Conservation (phyloP, 2,797 vertebrate species). For the Mycteria americana region DNA sequence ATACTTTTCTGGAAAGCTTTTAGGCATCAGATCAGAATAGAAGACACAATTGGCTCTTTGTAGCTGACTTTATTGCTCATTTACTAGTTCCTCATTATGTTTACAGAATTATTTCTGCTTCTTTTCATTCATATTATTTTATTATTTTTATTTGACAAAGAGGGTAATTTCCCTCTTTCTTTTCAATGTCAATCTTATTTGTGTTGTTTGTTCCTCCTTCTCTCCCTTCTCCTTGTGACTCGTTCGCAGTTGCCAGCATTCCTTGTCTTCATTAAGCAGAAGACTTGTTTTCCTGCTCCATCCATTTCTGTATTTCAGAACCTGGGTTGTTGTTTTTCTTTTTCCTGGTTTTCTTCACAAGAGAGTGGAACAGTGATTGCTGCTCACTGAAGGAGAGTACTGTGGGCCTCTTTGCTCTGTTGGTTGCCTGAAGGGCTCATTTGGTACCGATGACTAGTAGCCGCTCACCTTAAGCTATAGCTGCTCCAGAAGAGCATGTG, state of each 20-base stretch:
- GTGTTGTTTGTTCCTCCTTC: neutral
- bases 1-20: conserved; percentile 2
- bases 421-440: neutral
- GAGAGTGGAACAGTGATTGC: neutral
- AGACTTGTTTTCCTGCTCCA: neutral
- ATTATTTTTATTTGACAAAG: neutral
- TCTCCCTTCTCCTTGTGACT: neutral
- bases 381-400: neutral
- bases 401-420: neutral
- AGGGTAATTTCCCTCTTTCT: neutral
- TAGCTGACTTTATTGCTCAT: neutral
- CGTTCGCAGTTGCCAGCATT: neutral
- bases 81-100: neutral
- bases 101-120: neutral
- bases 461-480: neutral
- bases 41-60: neutral
- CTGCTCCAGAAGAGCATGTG: neutral
- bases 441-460: neutral
- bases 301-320: neutral
- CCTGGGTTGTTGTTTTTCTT: neutral
- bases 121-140: neutral
- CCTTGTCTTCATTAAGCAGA: neutral
- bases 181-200: neutral
- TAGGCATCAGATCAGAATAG: neutral
- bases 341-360: neutral